These are phyloP conservation scores for Monochamus saltuarius DNA, from an alignment of 1,140 invertebrate species.

Conservation along the genomic window DNA sequence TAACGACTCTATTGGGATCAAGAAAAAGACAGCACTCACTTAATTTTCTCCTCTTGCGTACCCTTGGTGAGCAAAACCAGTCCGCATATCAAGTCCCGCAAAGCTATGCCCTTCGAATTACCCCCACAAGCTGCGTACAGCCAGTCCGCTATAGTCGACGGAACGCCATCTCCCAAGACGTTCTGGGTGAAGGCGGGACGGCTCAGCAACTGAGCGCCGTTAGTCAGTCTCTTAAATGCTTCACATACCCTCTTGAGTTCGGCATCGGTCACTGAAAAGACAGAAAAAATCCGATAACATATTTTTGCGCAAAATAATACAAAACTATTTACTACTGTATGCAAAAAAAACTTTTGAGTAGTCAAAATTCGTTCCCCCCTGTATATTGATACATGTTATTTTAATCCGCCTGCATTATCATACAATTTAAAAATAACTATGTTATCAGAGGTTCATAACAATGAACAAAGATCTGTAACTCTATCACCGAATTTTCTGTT, in stretches of 20 bases:
- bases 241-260: constrained; percentile 80
- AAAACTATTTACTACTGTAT: not conserved
- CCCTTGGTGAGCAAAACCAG: constrained; percentile 82
- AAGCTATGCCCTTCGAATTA: constrained; percentile 73
- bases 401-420: too few relatives aligned
- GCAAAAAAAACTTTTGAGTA: not conserved
- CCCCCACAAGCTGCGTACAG: constrained; percentile 82
- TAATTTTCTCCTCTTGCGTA: constrained; percentile 80
- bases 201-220: constrained; percentile 66
- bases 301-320: not conserved
- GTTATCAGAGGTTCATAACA: too few relatives aligned
- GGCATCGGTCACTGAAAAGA: constrained; percentile 73
- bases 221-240: constrained; percentile 79
- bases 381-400: too few relatives aligned
- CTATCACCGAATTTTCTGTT: too few relatives aligned
- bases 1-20: too few relatives aligned
- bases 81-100: constrained; percentile 80
- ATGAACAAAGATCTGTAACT: too few relatives aligned
- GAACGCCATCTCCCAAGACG: constrained; percentile 82
- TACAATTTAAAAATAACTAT: too few relatives aligned
- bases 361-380: not conserved
- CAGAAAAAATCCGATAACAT: constrained; percentile 9
- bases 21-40: constrained; percentile 67
- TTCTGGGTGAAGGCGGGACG: constrained; percentile 75
- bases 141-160: constrained; percentile 73